Evolutionary conservation across 2,888 invertebrate genomes (phyloP), one percentile per base, ranked within the genome.

Genomic region (Thecocarcelia acutangulata): DNA sequence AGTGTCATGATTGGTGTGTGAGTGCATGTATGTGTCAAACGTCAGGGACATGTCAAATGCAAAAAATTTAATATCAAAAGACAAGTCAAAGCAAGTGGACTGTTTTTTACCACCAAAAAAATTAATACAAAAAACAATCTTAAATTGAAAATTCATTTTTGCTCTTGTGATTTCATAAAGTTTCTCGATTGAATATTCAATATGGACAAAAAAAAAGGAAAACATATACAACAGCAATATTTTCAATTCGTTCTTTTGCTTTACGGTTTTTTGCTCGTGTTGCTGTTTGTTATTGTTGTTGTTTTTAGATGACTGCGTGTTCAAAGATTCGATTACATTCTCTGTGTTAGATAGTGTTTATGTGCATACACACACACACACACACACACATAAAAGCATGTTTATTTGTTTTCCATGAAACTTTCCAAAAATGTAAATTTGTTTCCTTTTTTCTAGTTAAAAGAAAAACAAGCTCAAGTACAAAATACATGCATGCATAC

Each of bases 291-390:
- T n/a, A n/a, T n/a, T n/a, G n/a, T 46, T 68, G 21, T 24, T 46
- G 66, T 52, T 61, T 59, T 19, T 42, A 48, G 58, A 64, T 48
- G 40, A 42, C 66, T 75, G 70, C 28, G 13, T 77, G 63, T 66
- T 21, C 40, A 58, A 42, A 75, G 72, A 64, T 77, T 87, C 84
- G 85, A 86, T 87, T 87, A 85, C 84, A 86, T 86, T 86, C 86
- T 87, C 86, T 87, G 87, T 87, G 87, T 87, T 85, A 85, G 84
- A 85, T 85, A 85, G 84, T 85, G 85, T 85, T 84, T 66, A 17
- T 33, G 12, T 12, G 21, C n/a, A 28, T 21, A 50, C 48, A 12
- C 11, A 21, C 24, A 24, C 4, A 24, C 21, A 24, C 5, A 24
- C 24, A 24, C 5, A 24, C 24, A 24, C 5, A 24, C 24, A n/a